Evolutionary conservation across 1,140 invertebrate genomes (phyloP), one percentile per base, ranked within the genome.

Genomic region (Palaemon carinicauda): DNA sequence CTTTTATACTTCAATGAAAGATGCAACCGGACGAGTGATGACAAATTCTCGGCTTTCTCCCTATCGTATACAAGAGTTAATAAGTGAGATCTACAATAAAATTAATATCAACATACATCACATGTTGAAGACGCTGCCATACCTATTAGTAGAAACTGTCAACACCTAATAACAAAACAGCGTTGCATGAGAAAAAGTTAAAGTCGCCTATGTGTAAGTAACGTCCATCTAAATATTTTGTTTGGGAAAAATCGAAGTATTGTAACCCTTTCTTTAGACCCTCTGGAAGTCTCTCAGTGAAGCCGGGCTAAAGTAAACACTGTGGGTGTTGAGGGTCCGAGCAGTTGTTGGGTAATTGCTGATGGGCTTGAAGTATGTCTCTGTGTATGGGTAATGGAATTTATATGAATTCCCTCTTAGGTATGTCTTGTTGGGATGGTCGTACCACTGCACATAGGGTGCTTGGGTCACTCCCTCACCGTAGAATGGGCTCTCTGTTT

Each of bases 301-400:
- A 19, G 74, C 65, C 7, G 24, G 12, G 31, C 2, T 19, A 33
- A 78, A n/a, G 21, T 41, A 41, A 41, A 41, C 41, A 12, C 41
- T 41, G 41, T 41, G 19, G 21, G 77, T 79, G 83, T 69, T 69
- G 21, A 79, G 75, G 9, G 83, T 52, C 24, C 83, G 83, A 51
- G 41, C 41, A 7, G 60, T 78, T 65, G 65, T 15, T 19, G 83
- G 83, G 69, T 86, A 80, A 51, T 31, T 86, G 77, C 21, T n/a
- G 7, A 80, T 17, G 41, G 77, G 24, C 10, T 77, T 53, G 60
- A 74, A 33, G 83, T 86, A 86, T 51, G 53, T 79, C 54, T 79
- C 54, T n/a, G 83, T 85, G 60, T 85, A 85, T 1, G 83, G 83
- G 78, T 86, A 86, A 21, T 56, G 19, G 7, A 78, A 73, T 7